These are phyloP conservation scores for Pseudochirops cupreus DNA, from an alignment of 2,797 vertebrate species.

Conservation along the genomic window DNA sequence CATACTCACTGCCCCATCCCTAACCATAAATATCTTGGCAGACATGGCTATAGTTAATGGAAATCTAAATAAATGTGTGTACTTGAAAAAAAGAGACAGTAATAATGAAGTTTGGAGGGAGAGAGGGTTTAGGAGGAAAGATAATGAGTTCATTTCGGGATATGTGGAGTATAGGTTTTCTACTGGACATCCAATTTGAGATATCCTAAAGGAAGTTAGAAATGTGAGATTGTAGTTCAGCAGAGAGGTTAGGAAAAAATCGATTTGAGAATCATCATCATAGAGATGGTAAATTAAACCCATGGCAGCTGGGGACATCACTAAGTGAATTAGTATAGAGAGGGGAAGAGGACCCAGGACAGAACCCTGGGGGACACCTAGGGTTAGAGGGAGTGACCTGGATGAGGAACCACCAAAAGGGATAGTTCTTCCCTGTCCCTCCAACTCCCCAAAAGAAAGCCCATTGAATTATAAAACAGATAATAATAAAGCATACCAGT, in stretches of 20 bases:
- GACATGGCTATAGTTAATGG: not conserved
- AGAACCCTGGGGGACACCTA: no score
- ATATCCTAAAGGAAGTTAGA: not conserved
- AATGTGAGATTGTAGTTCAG: not conserved
- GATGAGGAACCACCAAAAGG: not conserved
- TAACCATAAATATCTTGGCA: not conserved
- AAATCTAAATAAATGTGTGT: slow-evolving; percentile 43
- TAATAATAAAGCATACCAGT: not conserved
- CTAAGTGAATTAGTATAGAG: not conserved
- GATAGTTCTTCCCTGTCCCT: not conserved
- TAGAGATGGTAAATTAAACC: not conserved
- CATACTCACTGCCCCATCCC: not conserved
- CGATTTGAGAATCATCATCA: not conserved
- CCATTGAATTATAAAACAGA: not conserved
- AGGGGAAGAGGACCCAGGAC: not conserved
- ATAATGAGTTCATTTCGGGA: no score
- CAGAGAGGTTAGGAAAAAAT: not conserved
- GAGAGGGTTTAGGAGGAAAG: not conserved
- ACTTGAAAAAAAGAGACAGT: not conserved
- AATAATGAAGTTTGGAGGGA: not conserved
- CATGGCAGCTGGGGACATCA: not conserved
- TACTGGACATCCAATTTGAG: not conserved
- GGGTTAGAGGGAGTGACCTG: not conserved
- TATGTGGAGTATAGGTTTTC: not conserved
- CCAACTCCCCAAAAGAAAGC: not conserved